phyloP scores from a whole-genome alignment of 2,888 invertebrate genomes.

The Polyommatus iphigenia region DNA sequence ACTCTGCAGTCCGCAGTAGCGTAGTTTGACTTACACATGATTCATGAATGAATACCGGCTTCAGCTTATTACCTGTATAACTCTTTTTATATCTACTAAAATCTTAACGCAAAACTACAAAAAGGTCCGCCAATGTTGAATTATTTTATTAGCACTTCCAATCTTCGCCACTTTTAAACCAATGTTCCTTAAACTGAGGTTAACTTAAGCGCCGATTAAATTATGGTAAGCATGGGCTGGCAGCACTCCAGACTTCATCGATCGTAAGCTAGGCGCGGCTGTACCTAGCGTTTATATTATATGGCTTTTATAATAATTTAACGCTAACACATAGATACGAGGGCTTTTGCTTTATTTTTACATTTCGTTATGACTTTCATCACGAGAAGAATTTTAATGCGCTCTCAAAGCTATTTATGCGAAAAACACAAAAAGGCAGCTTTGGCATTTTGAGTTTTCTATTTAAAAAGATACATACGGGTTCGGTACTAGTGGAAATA shows the following conservation, averaged over 20 bases:
- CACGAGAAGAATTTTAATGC: background rate
- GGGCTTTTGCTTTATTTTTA: background rate
- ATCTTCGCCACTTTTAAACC: too few species aligned
- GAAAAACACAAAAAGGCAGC: too few species aligned
- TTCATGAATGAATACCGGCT: too few species aligned
- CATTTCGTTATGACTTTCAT: background rate
- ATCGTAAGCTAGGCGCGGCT: conserved; percentile 23
- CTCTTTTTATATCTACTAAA: background rate
- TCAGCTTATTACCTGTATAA: too few species aligned
- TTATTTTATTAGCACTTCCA: background rate
- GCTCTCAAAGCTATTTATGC: background rate
- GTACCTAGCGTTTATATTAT: background rate
- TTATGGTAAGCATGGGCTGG: background rate
- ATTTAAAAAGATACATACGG: too few species aligned
- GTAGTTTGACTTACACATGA: too few species aligned
- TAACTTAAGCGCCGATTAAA: conserved; percentile 24
- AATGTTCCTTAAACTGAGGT: background rate
- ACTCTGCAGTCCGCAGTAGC: too few species aligned
- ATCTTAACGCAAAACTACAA: background rate
- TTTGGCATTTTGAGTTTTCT: too few species aligned
- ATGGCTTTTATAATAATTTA: conserved; percentile 1
- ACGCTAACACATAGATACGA: background rate
- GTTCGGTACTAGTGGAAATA: too few species aligned
- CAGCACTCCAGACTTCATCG: conserved; percentile 31
- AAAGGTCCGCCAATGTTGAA: background rate